A percentile compares a stretch with the other conserved stretches of the same genome.
phyloP scores from a whole-genome alignment of 2,888 invertebrate species.

The Monopis laevigella region DNA sequence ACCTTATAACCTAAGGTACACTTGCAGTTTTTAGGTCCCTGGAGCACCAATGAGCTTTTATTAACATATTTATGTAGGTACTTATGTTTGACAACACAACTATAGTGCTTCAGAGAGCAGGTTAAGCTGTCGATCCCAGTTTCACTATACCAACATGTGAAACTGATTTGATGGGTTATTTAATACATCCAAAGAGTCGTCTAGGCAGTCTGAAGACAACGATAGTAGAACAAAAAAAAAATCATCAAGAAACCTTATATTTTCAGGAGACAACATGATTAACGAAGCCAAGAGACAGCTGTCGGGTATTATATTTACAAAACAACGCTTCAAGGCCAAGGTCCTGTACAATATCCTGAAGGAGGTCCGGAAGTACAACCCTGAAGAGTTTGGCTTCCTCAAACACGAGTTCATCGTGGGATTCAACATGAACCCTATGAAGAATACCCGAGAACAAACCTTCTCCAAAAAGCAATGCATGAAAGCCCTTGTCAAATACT shows the following conservation, averaged over 20 bases:
- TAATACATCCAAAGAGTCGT: no score
- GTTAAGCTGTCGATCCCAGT: no score
- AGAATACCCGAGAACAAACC: constrained; percentile 61
- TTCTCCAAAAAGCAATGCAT: constrained; percentile 65
- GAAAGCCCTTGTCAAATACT: constrained; percentile 55
- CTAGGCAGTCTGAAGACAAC: no score
- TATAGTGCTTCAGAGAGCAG: no score
- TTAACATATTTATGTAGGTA: no score
- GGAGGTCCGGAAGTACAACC: constrained; percentile 45
- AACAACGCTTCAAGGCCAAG: constrained; percentile 79
- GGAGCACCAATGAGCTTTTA: no score
- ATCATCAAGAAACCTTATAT: no score
- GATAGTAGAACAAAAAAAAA: no score
- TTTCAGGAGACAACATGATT: constrained; percentile 17
- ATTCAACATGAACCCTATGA: constrained; percentile 64
- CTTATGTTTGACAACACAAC: not conserved
- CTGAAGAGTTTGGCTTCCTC: constrained; percentile 61
- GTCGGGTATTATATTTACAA: constrained; percentile 77
- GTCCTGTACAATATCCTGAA: constrained; percentile 75
- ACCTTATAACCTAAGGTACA: no score
- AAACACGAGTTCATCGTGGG: constrained; percentile 81
- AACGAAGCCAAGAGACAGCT: constrained; percentile 52
- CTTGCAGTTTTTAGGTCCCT: no score
- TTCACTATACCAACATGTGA: no score
- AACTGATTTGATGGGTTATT: not conserved